Percentiles rank a stretch among this genome's conserved stretches.
These are phyloP conservation scores for Egretta garzetta DNA, from an alignment of 2,113 vertebrate genomes.

Conservation along the genomic window DNA sequence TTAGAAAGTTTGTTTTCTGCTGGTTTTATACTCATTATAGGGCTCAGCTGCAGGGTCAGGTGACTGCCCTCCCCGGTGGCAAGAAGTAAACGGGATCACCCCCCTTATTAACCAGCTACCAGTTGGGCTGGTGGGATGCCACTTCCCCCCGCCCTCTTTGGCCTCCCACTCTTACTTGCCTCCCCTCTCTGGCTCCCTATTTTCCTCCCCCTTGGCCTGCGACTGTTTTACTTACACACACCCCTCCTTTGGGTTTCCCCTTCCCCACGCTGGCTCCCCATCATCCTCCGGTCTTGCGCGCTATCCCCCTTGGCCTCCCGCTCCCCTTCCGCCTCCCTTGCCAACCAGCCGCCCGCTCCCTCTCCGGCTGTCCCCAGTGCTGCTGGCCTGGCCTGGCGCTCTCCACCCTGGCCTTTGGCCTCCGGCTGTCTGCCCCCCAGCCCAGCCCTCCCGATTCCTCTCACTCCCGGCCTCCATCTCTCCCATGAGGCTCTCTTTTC, in stretches of 20 bases:
- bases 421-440: background rate
- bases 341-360: background rate
- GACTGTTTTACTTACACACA: background rate
- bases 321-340: background rate
- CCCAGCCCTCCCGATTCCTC: too few relatives aligned
- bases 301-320: background rate
- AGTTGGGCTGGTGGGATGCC: background rate
- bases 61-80: background rate
- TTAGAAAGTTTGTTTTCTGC: background rate
- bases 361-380: background rate
- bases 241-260: background rate
- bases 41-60: background rate
- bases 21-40: background rate
- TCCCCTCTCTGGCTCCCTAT: background rate
- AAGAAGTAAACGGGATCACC: background rate
- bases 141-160: background rate
- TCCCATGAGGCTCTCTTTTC: too few relatives aligned
- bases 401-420: background rate
- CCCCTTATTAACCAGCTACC: background rate
- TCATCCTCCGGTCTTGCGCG: background rate
- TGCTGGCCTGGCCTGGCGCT: background rate
- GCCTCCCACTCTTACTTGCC: background rate
- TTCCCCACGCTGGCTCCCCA: background rate
- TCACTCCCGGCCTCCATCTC: background rate
- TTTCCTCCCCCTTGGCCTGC: background rate